Evolutionary conservation across 2,797 vertebrate genomes (phyloP).

Genomic region (Chelmon rostratus): DNA sequence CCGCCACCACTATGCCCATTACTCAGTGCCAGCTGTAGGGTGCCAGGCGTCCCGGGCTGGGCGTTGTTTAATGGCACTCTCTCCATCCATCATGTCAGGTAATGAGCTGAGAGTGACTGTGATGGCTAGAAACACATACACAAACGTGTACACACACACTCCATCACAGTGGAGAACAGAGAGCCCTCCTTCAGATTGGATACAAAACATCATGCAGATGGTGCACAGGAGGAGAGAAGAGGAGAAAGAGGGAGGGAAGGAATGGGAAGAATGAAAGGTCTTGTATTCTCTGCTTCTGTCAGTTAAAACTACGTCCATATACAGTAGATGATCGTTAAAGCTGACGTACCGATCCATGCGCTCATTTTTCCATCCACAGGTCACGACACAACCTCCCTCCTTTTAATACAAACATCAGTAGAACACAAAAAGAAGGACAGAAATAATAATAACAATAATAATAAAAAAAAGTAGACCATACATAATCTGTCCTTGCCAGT

Average conservation of each 20-base stretch:
- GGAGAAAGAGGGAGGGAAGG: slow-evolving; percentile 32
- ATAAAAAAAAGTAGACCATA: slow-evolving; percentile 45
- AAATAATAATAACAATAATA: slow-evolving; percentile 1
- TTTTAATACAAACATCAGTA: slow-evolving; percentile 32
- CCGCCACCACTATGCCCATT: slow-evolving; percentile 62
- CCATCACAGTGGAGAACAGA: slow-evolving; percentile 54
- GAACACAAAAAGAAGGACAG: slow-evolving; percentile 40
- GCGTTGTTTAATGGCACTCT: slow-evolving; percentile 81
- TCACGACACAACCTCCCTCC: slow-evolving; percentile 37
- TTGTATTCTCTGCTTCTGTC: slow-evolving; percentile 40
- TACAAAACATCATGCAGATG: slow-evolving; percentile 79
- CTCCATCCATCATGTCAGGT: slow-evolving; percentile 85
- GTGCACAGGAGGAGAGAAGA: slow-evolving; percentile 75
- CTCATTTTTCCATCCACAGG: slow-evolving; percentile 41
- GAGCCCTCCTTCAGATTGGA: slow-evolving; percentile 71
- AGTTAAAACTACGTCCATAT: slow-evolving; percentile 15
- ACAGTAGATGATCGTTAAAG: slow-evolving; percentile 2
- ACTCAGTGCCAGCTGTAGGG: slow-evolving; percentile 80
- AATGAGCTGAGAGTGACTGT: slow-evolving; percentile 84
- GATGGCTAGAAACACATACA: slow-evolving; percentile 61
- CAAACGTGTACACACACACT: slow-evolving; percentile 30
- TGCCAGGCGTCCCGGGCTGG: slow-evolving; percentile 76
- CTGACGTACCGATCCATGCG: slow-evolving; percentile 26
- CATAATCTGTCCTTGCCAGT: slow-evolving; percentile 69
- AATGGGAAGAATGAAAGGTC: slow-evolving; percentile 43